Evolutionary conservation across 2,797 vertebrate species (phyloP), one percentile per base, ranked within the genome.

Genomic region (Silurus aristotelis): DNA sequence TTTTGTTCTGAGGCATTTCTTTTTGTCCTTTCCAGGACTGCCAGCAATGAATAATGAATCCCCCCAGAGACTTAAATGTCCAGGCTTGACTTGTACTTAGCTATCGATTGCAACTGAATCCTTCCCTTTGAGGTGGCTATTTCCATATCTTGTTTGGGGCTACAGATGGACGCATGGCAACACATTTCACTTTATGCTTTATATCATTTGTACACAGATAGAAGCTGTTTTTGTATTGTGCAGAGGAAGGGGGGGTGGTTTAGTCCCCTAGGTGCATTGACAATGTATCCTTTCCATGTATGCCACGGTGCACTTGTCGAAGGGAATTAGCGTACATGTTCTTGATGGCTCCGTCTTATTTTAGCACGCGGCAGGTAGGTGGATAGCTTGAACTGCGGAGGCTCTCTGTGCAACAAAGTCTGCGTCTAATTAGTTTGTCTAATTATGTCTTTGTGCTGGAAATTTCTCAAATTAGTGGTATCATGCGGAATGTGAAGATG

Each of bases 391-490:
- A 95, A 95, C 94, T 95, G 93, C 90, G 90, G 93, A 95, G 95
- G 94, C 94, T 95, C 94, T 94, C 92, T 92, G 92, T 92, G 92
- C 93, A 90, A 91, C 91, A 85, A 93, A 94, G 93, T 94, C 95
- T 95, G 94, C 86, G 92, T 94, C 94, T 95, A 96, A 96, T 96
- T 96, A 95, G 93, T 95, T 94, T 94, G 94, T 95, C 94, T 95
- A 95, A 95, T 95, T 95, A 95, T 95, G 94, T 95, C 94, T 96
- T 95, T 95, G 94, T 96, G 93, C 93, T 95, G 94, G 93, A 95
- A 95, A 95, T 95, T 95, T 95, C 95, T 95, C 93, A 95, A 95
- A 96, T 96, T 95, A 95, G 94, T 94, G 94, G 93, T 94, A 94
- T 95, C 92, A 93, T 92, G 93, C 93, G 93, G 94, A 94, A 95